Evolutionary conservation across 2,888 invertebrate genomes (phyloP), one percentile per base, ranked within the genome.

Genomic region (Drosophila meridionalis): DNA sequence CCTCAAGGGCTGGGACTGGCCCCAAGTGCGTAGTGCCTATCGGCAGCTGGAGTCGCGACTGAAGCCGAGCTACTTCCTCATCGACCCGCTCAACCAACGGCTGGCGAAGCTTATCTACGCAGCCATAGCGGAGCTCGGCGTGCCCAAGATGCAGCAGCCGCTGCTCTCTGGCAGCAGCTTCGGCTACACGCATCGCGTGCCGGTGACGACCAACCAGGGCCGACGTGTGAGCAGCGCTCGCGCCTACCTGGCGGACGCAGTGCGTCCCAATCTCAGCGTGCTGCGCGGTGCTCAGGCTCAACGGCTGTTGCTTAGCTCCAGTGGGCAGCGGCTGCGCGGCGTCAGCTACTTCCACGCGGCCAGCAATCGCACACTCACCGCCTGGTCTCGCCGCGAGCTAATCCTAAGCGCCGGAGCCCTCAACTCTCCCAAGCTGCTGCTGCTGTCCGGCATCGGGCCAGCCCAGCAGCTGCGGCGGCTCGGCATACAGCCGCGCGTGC

Each of bases 51-150:
- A 91, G 3, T 91, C 92, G 1, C 95, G 94, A 0, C 77, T 95
- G 53, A 92, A 92, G 6, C 89, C 95, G 1, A 93, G 94, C 76
- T 73, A 81, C 3, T 87, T 90, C 26, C 72, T 69, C 0, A 26
- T 68, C 0, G 28, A 78, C 5, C 67, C 72, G 0, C 26, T 80
- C 32, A 91, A 90, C 65, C 90, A 92, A 20, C 92, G 91, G 11
- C 58, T 92, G 30, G 94, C 94, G 0, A 93, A 94, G 1, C 95
- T 96, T 82, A 65, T 90, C 30, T 50, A 83, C 55, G 92, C 89
- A 59, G 96, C 96, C 0, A 96, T 95, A 0, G 76, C 93, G 48
- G 96, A 97, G 83, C 83, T 96, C 73, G 96, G 97, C 0, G 65
- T 96, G 74, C 93, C 94, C 12, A 93, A 94, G 3, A 86, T 94